These are phyloP conservation scores for Agriopis aurantiaria DNA, from an alignment of 2,888 invertebrate species.

Conservation along the genomic window DNA sequence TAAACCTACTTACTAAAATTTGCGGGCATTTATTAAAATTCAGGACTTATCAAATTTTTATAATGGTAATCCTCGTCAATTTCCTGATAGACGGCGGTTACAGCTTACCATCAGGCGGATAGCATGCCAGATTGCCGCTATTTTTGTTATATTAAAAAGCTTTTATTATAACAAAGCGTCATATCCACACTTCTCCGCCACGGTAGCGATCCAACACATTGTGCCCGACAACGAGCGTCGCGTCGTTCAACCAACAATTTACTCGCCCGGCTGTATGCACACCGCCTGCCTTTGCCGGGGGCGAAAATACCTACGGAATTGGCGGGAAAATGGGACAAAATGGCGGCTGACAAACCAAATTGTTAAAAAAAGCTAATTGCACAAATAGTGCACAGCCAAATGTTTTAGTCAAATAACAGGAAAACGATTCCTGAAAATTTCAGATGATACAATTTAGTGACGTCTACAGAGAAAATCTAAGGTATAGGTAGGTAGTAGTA, in stretches of 20 bases:
- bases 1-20: no score
- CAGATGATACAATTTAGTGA: no score
- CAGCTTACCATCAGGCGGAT: no score
- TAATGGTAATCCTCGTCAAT: no score
- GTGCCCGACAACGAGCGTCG: slow-evolving; percentile 44
- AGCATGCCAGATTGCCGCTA: no score
- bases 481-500: no score
- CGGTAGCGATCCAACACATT: slow-evolving; percentile 50
- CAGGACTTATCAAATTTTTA: no score
- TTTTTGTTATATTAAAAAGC: no score
- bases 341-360: neutral
- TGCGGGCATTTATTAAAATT: no score
- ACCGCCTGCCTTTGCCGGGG: slow-evolving; percentile 22
- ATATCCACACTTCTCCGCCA: slow-evolving; percentile 27
- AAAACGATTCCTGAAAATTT: no score
- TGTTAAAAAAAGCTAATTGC: neutral
- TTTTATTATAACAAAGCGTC: neutral
- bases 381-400: neutral
- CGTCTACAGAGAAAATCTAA: no score
- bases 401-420: neutral
- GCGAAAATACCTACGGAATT: slow-evolving; percentile 12
- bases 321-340: slow-evolving; percentile 13
- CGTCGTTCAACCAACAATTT: slow-evolving; percentile 55
- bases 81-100: no score
- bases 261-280: slow-evolving; percentile 40